Evolutionary conservation across 2,797 vertebrate genomes (phyloP).

Genomic region (Esox lucius): DNA sequence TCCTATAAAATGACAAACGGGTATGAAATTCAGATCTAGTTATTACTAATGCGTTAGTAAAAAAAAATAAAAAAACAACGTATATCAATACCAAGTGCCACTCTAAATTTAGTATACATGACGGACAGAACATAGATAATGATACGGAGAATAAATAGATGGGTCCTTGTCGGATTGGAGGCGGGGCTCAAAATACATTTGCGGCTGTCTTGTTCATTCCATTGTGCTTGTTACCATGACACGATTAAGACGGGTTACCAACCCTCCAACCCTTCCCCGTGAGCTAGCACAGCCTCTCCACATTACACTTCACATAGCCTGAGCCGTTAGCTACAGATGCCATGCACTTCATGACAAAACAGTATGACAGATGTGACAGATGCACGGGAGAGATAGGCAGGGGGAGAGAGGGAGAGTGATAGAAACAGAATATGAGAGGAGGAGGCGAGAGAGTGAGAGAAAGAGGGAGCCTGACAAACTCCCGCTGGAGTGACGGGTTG

Average conservation of each 20-base stretch:
- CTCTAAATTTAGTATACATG: neutral
- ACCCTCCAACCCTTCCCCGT: neutral
- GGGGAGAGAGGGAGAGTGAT: constrained; percentile 18
- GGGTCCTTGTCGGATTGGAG: neutral
- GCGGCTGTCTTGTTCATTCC: neutral
- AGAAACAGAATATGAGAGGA: neutral
- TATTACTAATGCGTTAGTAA: neutral
- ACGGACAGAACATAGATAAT: neutral
- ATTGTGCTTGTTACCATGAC: neutral
- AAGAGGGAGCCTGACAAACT: neutral
- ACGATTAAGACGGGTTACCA: neutral
- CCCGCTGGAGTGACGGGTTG: constrained; percentile 53
- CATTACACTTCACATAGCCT: neutral
- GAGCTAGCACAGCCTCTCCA: constrained; percentile 9
- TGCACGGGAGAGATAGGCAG: constrained; percentile 15
- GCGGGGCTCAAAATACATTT: neutral
- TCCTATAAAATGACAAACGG: constrained; percentile 16
- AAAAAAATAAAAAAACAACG: neutral
- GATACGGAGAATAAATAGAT: neutral
- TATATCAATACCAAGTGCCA: neutral
- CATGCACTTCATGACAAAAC: constrained; percentile 43
- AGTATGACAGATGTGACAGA: neutral
- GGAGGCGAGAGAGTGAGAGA: constrained; percentile 16
- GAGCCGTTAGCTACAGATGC: constrained; percentile 21
- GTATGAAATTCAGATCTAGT: constrained; percentile 12